Conservation (phyloP, 2,797 vertebrate species). For the Protonibea diacanthus region DNA sequence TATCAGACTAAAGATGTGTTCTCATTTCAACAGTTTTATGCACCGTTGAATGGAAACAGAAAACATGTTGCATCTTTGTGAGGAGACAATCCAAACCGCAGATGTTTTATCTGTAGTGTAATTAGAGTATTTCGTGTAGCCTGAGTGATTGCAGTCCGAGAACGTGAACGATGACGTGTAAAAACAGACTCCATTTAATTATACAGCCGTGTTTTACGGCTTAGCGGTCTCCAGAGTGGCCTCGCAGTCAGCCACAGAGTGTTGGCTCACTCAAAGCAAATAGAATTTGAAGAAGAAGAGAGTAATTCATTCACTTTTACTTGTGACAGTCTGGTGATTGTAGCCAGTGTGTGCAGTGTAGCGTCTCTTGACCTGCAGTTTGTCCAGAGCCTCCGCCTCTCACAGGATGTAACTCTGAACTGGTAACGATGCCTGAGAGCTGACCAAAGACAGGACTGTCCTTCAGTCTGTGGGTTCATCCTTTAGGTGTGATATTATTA, state of each 20-base stretch:
- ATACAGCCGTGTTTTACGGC: not conserved
- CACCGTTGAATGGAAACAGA: not conserved
- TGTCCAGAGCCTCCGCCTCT: not conserved
- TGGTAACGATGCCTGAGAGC: too few species aligned
- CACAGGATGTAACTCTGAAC: not conserved
- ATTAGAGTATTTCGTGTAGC: not conserved
- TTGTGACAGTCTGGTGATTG: not conserved
- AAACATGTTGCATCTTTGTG: not conserved
- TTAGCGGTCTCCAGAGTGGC: not conserved
- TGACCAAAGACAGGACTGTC: too few species aligned
- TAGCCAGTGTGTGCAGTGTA: not conserved
- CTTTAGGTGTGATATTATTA: too few species aligned
- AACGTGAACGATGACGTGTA: not conserved
- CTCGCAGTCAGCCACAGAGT: not conserved
- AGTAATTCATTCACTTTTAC: not conserved
- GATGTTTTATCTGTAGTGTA: not conserved
- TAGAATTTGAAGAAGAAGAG: not conserved
- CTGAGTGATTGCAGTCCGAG: not conserved
- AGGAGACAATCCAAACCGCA: not conserved
- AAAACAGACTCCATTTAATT: not conserved
- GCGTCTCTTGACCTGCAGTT: not conserved
- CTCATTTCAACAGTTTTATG: not conserved
- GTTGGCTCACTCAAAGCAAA: not conserved
- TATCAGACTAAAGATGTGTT: not conserved
- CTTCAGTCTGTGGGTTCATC: too few species aligned